Evolutionary conservation across 2,797 vertebrate species (phyloP), one percentile per base, ranked within the genome.

Genomic region (Galaxias olidus): DNA sequence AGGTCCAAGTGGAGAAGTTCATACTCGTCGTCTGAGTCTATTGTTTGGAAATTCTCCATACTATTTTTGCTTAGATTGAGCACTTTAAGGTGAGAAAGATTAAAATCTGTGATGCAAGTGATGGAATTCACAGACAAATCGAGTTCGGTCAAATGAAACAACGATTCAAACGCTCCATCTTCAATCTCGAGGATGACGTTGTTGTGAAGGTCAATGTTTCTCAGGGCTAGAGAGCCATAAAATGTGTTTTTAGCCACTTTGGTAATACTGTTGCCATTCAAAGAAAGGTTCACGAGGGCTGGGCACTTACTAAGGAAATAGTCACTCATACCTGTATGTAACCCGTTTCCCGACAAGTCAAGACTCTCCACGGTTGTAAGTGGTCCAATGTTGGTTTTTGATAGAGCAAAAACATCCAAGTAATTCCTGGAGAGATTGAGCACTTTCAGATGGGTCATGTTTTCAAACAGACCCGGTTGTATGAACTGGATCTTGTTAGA

Each of bases 171-270:
- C n/a, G 96, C 91, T 0, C 96, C 95, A 0, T 94, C 94, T 75
- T 98, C 93, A 0, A 99, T 98, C 79, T 98, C 95, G 87, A 98
- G 82, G 62, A 98, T 95, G 73, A 98, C 93, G 0, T 99, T 99
- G 53, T 96, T 96, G 63, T 95, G 95, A 4, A 99, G 92, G 80
- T 93, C 92, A 63, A 99, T 83, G 63, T 79, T 93, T 54, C 77
- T 88, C 15, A 99, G 72, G 0, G 1, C 77, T 0, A 75, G 85
- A 4, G 89, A 82, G 3, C 94, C 92, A 1, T 60, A 72, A 76
- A 99, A 98, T 19, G 91, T 95, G 9, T 79, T 73, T 0, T 87
- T 87, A 4, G 87, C 77, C 53, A 99, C 88, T 78, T 88, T 93
- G 0, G 94, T 94, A 71, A 99, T 96, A 85, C 97, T 98, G 69